Evolutionary conservation across 2,888 invertebrate genomes (phyloP), one percentile per base, ranked within the genome.

Genomic region (Sarcophaga subvicina): DNA sequence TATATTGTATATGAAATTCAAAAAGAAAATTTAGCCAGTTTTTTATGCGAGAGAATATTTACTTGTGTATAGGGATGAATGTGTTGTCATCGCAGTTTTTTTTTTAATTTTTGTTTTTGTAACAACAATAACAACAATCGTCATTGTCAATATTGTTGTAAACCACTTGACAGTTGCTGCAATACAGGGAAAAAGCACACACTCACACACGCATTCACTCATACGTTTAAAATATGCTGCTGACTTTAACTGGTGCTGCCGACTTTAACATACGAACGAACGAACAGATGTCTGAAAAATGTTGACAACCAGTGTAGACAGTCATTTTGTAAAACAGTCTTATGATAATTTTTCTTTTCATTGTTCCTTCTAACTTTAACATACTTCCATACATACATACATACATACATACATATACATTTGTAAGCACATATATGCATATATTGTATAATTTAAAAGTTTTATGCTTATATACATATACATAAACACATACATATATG

Each of bases 111-210:
- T 37, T 37, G 8, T 37, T 37, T 10, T 37, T 37, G 37, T 2
- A 37, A 37, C 37, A 37, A 37, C 37, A 37, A 8, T 37, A 37
- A 37, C 37, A 10, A 37, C 2, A 37, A 37, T 59, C 83, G 47
- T 60, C 73, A 73, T 77, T 85, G 82, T 85, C 62, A 72, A 82
- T 85, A 78, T 82, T 70, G 71, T 82, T 82, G 71, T 77, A 71
- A 70, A 71, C 82, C 76, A 80, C 81, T 76, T 82, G 71, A 76
- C 77, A 76, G 71, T 77, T 63, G 70, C 63, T 73, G 60, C 72
- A 37, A 45, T 67, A 25, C 60, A 49, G 22, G 54, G 12, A 73
- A 27, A 63, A 17, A 4, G 47, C 6, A 27, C 47, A 49, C 37
- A 79, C 37, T 62, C 49, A 75, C 62, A 73, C 14, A 59, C 37